Base-by-base conservation (phyloP, 2,113 vertebrate species). In the Megaceryle maxima region DNA sequence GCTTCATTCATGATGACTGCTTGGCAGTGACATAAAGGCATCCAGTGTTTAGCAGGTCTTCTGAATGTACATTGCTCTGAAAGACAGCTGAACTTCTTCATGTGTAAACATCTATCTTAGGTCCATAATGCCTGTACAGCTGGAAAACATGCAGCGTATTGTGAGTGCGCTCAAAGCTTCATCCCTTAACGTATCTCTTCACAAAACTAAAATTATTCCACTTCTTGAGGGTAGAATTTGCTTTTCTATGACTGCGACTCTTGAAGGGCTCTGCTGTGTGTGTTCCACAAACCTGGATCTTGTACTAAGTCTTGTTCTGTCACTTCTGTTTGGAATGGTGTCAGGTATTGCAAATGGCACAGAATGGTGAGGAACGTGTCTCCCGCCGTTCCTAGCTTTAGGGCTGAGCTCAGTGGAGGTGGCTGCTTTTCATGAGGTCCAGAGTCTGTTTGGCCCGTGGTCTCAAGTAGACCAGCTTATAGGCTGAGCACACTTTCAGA, bases 21-120 rank as follows among this genome's bases (percentile, higher is more conserved):
- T 93, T 96, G 94, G 92, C 95, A 94, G 80, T 82, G 90, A 56
- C 81, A 96, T 92, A 96, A 97, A 95, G 83, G 64, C 90, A 66
- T 53, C 28, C 77, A 96, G 73, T 96, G 94, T 96, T 93, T 59
- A 97, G 60, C 83, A 94, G 69, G 83, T 96, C 88, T 90, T 92
- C 80, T 70, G 69, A 90, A 84, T 56, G 69, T 86, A 57, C 48
- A 8, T 60, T 87, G 62, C 90, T 79, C 87, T 77, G 80, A 82
- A 95, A 87, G 76, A 93, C 91, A 81, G 83, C 86, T 82, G 74
- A 72, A 44, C 73, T 88, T 80, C 89, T 93, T 93, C 86, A 18
- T 55, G 16, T 72, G 19, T 81, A 88, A 96, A 90, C 83, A 89
- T 90, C 92, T 95, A 57, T 67, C 69, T 93, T 87, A 60, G 53